phyloP scores from a whole-genome alignment of 1,140 invertebrate genomes.

The Nylanderia fulva region DNA sequence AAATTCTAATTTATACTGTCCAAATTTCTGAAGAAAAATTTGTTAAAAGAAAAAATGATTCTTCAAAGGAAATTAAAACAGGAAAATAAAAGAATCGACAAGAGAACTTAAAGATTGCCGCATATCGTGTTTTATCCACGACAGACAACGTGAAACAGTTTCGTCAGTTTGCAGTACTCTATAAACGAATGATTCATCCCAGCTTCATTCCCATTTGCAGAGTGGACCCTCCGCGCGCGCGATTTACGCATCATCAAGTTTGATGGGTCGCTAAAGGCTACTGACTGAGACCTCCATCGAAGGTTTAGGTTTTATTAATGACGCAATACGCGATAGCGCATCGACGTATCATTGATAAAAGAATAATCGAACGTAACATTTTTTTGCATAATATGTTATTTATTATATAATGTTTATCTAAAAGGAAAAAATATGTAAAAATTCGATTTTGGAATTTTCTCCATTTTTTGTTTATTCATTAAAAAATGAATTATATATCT shows the following conservation, averaged over 20 bases:
- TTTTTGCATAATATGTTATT: conserved; percentile 3
- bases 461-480: background rate
- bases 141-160: conserved; percentile 42
- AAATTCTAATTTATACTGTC: background rate
- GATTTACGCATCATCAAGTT: conserved; percentile 54
- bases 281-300: conserved; percentile 57
- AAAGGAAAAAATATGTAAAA: background rate
- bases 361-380: background rate
- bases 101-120: conserved; percentile 12
- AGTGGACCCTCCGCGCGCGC: conserved; percentile 39
- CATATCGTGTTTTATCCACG: conserved; percentile 25
- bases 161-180: conserved; percentile 47
- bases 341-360: conserved; percentile 21
- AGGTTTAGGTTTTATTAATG: conserved; percentile 46
- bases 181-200: conserved; percentile 49
- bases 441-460: background rate
- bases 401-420: background rate
- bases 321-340: conserved; percentile 21
- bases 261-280: conserved; percentile 53
- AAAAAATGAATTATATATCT: background rate
- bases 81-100: background rate
- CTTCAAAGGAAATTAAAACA: background rate
- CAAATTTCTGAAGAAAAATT: background rate
- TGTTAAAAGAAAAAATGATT: background rate
- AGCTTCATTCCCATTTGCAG: conserved; percentile 37